Percentiles rank a stretch among this genome's conserved stretches.
phyloP scores from a whole-genome alignment of 2,113 vertebrate genomes.

The Scopus umbretta region DNA sequence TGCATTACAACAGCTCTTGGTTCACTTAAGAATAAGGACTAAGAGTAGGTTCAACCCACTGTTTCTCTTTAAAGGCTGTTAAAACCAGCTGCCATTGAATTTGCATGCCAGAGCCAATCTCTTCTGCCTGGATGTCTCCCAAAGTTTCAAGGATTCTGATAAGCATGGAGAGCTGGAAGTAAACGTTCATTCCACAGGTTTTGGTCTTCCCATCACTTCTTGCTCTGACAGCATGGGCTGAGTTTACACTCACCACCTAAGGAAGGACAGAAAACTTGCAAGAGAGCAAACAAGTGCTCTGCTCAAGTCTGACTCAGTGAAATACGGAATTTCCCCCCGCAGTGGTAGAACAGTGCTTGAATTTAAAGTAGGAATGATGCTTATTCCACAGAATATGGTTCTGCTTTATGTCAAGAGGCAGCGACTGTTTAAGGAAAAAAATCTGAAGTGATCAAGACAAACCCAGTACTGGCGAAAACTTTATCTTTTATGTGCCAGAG shows the following conservation, averaged over 20 bases:
- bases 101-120: background rate
- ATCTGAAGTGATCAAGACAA: background rate
- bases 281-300: background rate
- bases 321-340: background rate
- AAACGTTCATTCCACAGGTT: background rate
- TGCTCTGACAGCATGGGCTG: background rate
- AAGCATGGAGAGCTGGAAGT: background rate
- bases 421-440: background rate
- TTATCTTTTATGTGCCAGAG: background rate
- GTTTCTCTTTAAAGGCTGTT: background rate
- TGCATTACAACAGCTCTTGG: background rate
- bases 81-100: background rate
- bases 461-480: background rate
- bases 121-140: background rate
- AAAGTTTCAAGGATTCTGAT: background rate
- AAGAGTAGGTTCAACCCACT: too few relatives aligned
- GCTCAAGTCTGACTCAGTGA: background rate
- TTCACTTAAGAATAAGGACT: background rate
- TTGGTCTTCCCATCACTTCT: background rate
- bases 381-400: background rate
- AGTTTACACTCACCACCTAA: background rate
- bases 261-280: background rate
- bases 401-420: background rate
- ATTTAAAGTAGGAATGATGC: background rate
- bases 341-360: background rate